These are phyloP conservation scores for Cyrtorhinus lividipennis DNA, from an alignment of 1,140 invertebrate genomes.

Conservation along the genomic window DNA sequence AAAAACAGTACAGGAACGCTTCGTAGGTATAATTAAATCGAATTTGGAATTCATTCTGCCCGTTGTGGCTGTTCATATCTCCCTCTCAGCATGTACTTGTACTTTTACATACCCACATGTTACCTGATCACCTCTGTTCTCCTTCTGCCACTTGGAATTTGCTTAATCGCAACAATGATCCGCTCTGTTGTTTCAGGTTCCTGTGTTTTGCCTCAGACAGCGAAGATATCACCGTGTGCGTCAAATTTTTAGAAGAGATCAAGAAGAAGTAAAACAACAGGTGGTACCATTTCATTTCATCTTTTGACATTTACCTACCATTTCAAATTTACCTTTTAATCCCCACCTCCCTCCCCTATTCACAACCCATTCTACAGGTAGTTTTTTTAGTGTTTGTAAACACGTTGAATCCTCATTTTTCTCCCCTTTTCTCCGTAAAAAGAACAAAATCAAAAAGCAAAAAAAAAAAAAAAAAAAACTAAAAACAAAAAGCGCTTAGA, in stretches of 20 bases:
- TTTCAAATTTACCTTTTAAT: not conserved
- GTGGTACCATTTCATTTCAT: not conserved
- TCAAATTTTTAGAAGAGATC: slow-evolving; percentile 25
- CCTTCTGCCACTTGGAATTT: slow-evolving; percentile 12
- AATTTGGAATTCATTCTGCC: not conserved
- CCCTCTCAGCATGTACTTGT: not conserved
- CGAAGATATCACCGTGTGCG: slow-evolving; percentile 27
- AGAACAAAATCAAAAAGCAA: no score
- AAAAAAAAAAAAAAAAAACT: no score
- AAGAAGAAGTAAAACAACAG: slow-evolving; percentile 10
- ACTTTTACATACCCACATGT: not conserved
- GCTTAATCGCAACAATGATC: not conserved
- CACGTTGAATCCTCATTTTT: not conserved
- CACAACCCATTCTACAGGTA: not conserved
- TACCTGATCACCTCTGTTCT: not conserved
- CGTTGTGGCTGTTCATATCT: not conserved
- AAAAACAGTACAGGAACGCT: no score
- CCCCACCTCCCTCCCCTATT: not conserved
- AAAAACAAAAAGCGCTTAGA: not conserved
- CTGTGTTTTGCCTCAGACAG: slow-evolving; percentile 25
- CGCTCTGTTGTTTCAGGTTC: slow-evolving; percentile 23
- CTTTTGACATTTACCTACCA: not conserved
- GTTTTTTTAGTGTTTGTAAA: not conserved
- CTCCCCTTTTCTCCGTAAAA: no score
- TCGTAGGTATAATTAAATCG: no score